These are phyloP conservation scores for Dasysyrphus tricinctus DNA, from an alignment of 2,888 invertebrate species.

Conservation along the genomic window DNA sequence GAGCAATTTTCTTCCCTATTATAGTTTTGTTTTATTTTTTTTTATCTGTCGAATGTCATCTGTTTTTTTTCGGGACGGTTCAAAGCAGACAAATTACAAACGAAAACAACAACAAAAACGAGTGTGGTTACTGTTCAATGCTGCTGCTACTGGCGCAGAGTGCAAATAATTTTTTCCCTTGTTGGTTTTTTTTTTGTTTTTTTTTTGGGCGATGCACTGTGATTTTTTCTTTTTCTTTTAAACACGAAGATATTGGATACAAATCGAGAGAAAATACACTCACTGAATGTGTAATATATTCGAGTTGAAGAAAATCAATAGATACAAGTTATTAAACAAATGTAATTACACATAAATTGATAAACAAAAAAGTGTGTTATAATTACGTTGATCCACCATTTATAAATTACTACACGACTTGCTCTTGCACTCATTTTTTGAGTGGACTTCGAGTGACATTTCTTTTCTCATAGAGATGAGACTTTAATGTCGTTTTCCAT, in stretches of 20 bases:
- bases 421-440: conserved; percentile 58
- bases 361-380: conserved; percentile 69
- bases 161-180: conserved; percentile 59
- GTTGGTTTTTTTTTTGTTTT: conserved; percentile 46
- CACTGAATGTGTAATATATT: conserved; percentile 13
- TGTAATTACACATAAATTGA: conserved; percentile 67
- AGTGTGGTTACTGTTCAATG: conserved; percentile 52
- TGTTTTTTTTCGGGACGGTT: conserved; percentile 44
- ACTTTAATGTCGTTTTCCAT: no score
- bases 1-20: conserved; percentile 21
- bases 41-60: conserved; percentile 59
- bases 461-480: conserved; percentile 31
- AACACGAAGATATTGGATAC: neutral
- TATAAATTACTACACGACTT: conserved; percentile 71
- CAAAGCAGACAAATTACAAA: conserved; percentile 50
- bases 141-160: conserved; percentile 40
- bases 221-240: conserved; percentile 44
- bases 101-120: conserved; percentile 72
- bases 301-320: conserved; percentile 52
- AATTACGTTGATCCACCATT: conserved; percentile 69
- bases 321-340: conserved; percentile 44
- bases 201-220: conserved; percentile 41
- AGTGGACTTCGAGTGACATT: conserved; percentile 53
- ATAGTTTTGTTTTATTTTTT: conserved; percentile 6
- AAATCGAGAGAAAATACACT: conserved; percentile 35